These are phyloP conservation scores for Pseudomyrmex flavicornis DNA, from an alignment of 1,140 invertebrate genomes.

Conservation along the genomic window DNA sequence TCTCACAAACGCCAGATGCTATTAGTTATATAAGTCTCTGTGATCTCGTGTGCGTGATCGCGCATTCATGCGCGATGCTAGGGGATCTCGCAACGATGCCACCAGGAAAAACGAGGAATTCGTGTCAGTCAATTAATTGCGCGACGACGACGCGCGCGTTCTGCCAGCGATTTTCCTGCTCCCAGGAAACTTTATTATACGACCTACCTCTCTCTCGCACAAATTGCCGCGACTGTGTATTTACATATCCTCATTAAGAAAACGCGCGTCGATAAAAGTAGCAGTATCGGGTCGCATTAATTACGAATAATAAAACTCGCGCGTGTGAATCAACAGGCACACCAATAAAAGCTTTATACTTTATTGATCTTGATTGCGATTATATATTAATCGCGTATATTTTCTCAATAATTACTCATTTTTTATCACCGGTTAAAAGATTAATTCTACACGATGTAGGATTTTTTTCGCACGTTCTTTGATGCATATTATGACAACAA, in stretches of 20 bases:
- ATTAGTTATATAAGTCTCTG: not conserved
- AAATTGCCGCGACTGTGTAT: conserved; percentile 16
- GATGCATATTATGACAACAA: no score
- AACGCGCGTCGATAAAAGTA: conserved; percentile 33
- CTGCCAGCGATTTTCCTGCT: conserved; percentile 3
- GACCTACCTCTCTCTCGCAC: not conserved
- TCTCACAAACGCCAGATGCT: not conserved
- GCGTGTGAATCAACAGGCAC: not conserved
- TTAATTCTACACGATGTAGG: no score
- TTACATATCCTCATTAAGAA: conserved; percentile 28
- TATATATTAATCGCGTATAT: no score
- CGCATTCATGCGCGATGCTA: not conserved
- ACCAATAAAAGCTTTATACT: not conserved
- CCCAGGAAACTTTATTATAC: conserved; percentile 10
- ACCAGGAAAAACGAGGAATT: conserved; percentile 15
- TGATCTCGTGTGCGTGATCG: conserved; percentile 21
- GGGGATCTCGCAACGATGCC: not conserved
- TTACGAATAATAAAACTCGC: not conserved
- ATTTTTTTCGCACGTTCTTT: no score
- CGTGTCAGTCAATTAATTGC: conserved; percentile 42
- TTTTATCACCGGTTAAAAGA: no score
- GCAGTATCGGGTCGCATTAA: conserved; percentile 16
- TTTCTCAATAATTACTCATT: no score
- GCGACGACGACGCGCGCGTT: conserved; percentile 10
- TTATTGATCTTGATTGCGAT: not conserved